phyloP scores from a whole-genome alignment of 2,797 vertebrate genomes.

The Loris lydekkerianus region DNA sequence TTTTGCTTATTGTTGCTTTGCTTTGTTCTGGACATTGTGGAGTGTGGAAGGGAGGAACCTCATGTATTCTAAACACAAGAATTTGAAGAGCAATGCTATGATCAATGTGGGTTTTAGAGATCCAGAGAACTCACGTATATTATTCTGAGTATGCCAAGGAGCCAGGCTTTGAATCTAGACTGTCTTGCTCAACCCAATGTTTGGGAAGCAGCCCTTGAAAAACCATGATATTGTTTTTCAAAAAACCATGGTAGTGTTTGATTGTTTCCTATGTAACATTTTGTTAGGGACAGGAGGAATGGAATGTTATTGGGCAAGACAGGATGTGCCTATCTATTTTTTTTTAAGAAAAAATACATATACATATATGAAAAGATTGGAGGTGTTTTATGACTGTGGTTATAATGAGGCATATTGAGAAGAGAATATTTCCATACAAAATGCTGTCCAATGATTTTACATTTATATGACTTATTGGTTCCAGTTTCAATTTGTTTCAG shows the following conservation, averaged over 20 bases:
- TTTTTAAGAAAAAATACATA: not conserved
- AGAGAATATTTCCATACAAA: constrained; percentile 49
- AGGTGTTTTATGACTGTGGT: not conserved
- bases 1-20: not conserved
- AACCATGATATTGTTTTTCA: not conserved
- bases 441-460: constrained; percentile 49
- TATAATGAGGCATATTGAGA: constrained; percentile 34
- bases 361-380: not conserved
- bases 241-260: not conserved
- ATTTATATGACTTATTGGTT: constrained; percentile 69
- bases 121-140: not conserved
- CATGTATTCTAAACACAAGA: not conserved
- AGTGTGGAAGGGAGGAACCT: not conserved
- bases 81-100: not conserved
- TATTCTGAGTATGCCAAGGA: constrained; percentile 20
- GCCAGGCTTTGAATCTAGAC: not conserved
- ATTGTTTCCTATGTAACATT: constrained; percentile 57
- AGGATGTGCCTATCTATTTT: not conserved
- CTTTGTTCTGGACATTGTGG: constrained; percentile 27
- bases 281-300: not conserved
- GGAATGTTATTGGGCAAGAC: not conserved
- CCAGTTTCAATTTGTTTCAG: constrained; percentile 50
- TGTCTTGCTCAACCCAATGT: not conserved
- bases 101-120: not conserved
- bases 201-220: constrained; percentile 40